These are phyloP conservation scores for Pterocles gutturalis DNA, from an alignment of 2,113 vertebrate species.

Conservation along the genomic window DNA sequence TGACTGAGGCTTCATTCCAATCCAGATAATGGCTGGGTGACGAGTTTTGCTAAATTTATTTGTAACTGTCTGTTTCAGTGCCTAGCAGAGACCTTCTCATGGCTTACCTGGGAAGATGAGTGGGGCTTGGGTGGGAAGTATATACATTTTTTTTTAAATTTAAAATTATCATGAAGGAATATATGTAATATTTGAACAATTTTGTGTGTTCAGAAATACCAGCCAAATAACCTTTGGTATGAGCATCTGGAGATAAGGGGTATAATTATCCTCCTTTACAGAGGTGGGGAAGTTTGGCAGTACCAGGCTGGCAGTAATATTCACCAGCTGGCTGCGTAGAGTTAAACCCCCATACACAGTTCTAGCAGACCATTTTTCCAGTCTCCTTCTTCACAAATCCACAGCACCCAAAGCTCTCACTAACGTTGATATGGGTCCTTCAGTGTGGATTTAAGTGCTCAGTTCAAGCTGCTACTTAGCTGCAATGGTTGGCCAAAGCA, in stretches of 20 bases:
- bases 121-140: neutral
- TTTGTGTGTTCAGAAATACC: neutral
- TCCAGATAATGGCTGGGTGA: neutral
- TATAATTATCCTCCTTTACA: neutral
- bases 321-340: neutral
- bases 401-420: accelerated
- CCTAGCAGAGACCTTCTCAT: neutral
- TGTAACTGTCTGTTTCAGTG: neutral
- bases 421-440: neutral
- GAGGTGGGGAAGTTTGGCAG: neutral
- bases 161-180: neutral
- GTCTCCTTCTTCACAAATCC: neutral
- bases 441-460: neutral
- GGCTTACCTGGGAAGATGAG: neutral
- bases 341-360: neutral
- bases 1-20: neutral
- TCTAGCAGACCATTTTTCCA: neutral
- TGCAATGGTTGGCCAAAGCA: neutral
- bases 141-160: neutral
- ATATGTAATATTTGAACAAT: neutral
- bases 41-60: neutral
- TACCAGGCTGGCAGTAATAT: neutral
- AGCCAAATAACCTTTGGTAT: neutral
- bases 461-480: neutral
- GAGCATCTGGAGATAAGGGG: neutral